Conservation (phyloP, 2,113 vertebrate genomes). For the Smithornis capensis region DNA sequence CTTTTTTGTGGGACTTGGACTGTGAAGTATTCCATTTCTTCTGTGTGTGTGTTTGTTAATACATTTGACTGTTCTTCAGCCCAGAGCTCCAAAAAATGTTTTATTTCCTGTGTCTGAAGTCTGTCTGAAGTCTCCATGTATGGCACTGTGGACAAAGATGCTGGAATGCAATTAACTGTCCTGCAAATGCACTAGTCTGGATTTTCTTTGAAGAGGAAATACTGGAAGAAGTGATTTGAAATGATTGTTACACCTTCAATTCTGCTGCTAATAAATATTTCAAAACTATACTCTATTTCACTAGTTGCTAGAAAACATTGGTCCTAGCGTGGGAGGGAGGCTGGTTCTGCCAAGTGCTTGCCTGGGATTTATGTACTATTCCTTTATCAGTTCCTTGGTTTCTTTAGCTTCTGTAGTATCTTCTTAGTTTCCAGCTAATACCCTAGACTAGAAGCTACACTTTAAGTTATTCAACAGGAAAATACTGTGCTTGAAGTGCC, state of each 20-base stretch:
- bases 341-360: background rate
- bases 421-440: background rate
- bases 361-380: background rate
- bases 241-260: background rate
- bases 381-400: background rate
- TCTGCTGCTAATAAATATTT: background rate
- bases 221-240: background rate
- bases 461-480: background rate
- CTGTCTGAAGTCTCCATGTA: rapidly evolving
- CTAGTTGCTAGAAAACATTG: background rate
- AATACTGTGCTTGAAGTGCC: background rate
- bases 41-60: background rate
- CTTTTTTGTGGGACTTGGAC: background rate
- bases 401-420: background rate
- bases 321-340: background rate
- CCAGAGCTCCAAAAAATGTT: background rate
- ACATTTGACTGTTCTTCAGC: background rate
- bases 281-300: background rate
- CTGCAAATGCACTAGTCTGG: background rate
- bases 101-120: background rate
- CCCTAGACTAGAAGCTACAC: background rate
- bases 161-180: background rate
- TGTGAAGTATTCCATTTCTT: background rate
- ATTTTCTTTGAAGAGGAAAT: background rate
- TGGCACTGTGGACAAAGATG: background rate